Evolutionary conservation across 1,140 invertebrate genomes (phyloP), one percentile per base, ranked within the genome.

Genomic region (Drosophila neocordata): DNA sequence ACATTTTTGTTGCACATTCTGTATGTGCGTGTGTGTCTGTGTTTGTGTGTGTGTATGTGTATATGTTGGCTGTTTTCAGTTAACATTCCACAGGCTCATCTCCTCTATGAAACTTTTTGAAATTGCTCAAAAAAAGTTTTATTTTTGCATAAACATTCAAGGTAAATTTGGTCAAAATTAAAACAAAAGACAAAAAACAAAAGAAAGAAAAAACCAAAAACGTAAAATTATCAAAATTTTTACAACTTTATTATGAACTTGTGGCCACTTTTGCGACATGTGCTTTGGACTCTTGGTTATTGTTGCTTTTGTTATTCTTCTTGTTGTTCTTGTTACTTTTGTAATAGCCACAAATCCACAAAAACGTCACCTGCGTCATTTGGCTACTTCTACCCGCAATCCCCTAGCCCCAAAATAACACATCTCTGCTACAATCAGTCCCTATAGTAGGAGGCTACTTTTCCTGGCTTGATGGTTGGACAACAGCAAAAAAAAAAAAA

Each of bases 351-450:
- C 82, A 85, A 85, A 82, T 77, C 66, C 78, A 85, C 73, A 76
- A 69, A 69, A 87, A 63, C 78, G 81, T 85, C 81, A 85, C 81
- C 81, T 85, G 82, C 79, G 81, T 87, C 82, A 85, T 74, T 78
- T 34, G 48, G 7, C 37, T 48, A 27, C 27, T 27, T 35, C 6
- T 48, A 27, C 24, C 6, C 13, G 7, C 7, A 31, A 0, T 34
- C 22, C 38, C 20, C 60, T 48, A 9, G 9, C 41, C 41, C 6
- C 4, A 48, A 20, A 15, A 48, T 0, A 9, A 13, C 15, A 15
- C 35, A 27, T 48, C 18, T 18, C 58, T 55, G 41, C 18, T 20
- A 18, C 8, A 48, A 48, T 18, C 66, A 62, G 59, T 77, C 69
- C 81, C 82, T 64, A 59, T 59, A 69, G 81, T 70, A 48, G 18